These are phyloP conservation scores for Drosophila neonasuta DNA, from an alignment of 2,888 invertebrate genomes.

Conservation along the genomic window DNA sequence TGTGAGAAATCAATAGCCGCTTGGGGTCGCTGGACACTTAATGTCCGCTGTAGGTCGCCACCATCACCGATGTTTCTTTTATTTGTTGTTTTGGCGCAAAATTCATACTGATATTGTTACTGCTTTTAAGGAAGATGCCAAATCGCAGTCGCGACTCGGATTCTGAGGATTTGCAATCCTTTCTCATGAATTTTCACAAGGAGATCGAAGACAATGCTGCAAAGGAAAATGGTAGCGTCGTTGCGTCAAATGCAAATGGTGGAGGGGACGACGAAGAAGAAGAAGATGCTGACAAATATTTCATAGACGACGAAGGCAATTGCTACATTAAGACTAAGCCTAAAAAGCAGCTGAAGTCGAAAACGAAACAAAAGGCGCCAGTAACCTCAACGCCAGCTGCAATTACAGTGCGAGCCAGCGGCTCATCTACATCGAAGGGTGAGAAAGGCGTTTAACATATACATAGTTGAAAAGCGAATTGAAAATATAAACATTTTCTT, in stretches of 20 bases:
- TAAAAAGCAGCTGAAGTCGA: slow-evolving; percentile 76
- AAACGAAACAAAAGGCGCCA: slow-evolving; percentile 42
- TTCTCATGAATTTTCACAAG: slow-evolving; percentile 91
- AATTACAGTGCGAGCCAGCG: slow-evolving; percentile 25
- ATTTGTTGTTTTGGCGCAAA: slow-evolving; percentile 40
- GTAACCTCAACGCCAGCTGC: slow-evolving; percentile 1
- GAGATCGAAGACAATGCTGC: slow-evolving; percentile 84
- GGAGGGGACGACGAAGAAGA: slow-evolving; percentile 68
- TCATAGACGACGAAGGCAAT: slow-evolving; percentile 88
- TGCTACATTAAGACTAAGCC: slow-evolving; percentile 91
- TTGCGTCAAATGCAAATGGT: slow-evolving; percentile 50
- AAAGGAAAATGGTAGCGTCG: slow-evolving; percentile 28
- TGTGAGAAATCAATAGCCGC: slow-evolving; percentile 64
- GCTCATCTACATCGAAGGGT: slow-evolving; percentile 43
- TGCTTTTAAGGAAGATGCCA: slow-evolving; percentile 45
- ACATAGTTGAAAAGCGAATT: background rate
- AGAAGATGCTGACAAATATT: slow-evolving; percentile 86
- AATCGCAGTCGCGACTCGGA: slow-evolving; percentile 46
- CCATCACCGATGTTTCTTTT: slow-evolving; percentile 17
- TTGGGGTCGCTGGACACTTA: slow-evolving; percentile 45
- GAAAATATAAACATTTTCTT: background rate
- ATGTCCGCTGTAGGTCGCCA: slow-evolving; percentile 71
- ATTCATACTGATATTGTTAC: slow-evolving; percentile 20
- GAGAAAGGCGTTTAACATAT: background rate
- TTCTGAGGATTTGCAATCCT: slow-evolving; percentile 86